Percentiles rank a stretch among this genome's conserved stretches.
phyloP scores from a whole-genome alignment of 2,888 invertebrate species.

The Trimorus sp. region DNA sequence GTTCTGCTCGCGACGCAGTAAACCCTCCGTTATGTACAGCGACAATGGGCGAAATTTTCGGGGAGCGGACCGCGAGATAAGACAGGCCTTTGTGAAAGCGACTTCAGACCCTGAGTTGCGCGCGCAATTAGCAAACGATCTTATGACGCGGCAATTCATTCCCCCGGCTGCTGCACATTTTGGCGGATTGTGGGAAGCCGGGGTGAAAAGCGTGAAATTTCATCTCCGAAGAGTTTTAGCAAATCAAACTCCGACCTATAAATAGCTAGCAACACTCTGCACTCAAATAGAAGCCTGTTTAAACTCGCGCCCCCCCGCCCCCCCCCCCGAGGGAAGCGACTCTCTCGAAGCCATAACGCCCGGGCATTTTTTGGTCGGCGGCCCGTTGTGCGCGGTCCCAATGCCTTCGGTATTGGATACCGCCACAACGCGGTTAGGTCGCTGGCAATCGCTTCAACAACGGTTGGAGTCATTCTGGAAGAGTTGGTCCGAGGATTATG shows the following conservation, averaged over 20 bases:
- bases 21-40: background rate
- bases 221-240: background rate
- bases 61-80: background rate
- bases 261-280: background rate
- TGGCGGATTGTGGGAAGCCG: conserved; percentile 5
- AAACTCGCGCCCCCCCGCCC: background rate
- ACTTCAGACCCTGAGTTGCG: background rate
- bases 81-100: background rate
- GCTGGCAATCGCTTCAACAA: conserved; percentile 1
- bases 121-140: background rate
- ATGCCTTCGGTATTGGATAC: background rate
- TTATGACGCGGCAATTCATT: background rate
- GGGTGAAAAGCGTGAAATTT: background rate
- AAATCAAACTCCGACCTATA: background rate
- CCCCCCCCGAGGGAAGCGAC: background rate
- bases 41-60: background rate
- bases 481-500: background rate
- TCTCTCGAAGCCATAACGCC: background rate
- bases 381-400: background rate
- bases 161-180: background rate
- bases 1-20: background rate
- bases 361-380: conserved; percentile 3
- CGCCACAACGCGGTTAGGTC: background rate
- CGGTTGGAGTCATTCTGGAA: background rate
- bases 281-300: background rate